Evolutionary conservation across 2,797 vertebrate species (phyloP), one percentile per base, ranked within the genome.

Genomic region (Enoplosus armatus): DNA sequence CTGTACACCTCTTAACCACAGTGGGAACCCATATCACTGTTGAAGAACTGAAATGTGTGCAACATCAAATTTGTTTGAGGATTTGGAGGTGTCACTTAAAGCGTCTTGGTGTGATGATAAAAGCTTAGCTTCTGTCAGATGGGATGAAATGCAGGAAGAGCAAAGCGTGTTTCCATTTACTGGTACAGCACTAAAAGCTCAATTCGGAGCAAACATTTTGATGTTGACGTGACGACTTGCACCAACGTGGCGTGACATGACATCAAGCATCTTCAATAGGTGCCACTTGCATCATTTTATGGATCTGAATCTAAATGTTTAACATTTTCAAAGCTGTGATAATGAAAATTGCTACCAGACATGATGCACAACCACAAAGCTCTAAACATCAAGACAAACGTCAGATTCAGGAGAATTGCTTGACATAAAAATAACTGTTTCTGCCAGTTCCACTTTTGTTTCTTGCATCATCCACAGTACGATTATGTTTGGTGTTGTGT

Each of bases 241-340:
- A 24, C 4, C 39, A 6, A n/a, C n/a, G n/a, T n/a, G n/a, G n/a
- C n/a, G n/a, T n/a, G 24, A 41, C 8, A 53, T 16, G 4, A 62
- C 15, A 67, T 60, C 45, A 16, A 53, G 22, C n/a, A 26, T 26
- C 45, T 33, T 51, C 22, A 43, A 0, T 7, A 6, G 37, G 14
- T 31, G 24, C 12, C 20, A 29, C 48, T 22, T 22, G 10, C 26
- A 39, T 62, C 14, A 67, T 41, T 22, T 22, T 14, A 29, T 53
- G 8, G 18, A 54, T 72, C 45, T 31, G 5, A 15, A 27, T 51
- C 1, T 29, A 29, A 51, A 60, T 14, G 20, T 22, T 69, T 27
- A 68, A 69, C 61, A 68, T 47, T 56, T 63, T 4, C 15, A 47
- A 47, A 53, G 41, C 37, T 55, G 24, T 63, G 39, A 48, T 64